phyloP scores from a whole-genome alignment of 2,113 vertebrate genomes.

The Dasyprocta punctata region DNA sequence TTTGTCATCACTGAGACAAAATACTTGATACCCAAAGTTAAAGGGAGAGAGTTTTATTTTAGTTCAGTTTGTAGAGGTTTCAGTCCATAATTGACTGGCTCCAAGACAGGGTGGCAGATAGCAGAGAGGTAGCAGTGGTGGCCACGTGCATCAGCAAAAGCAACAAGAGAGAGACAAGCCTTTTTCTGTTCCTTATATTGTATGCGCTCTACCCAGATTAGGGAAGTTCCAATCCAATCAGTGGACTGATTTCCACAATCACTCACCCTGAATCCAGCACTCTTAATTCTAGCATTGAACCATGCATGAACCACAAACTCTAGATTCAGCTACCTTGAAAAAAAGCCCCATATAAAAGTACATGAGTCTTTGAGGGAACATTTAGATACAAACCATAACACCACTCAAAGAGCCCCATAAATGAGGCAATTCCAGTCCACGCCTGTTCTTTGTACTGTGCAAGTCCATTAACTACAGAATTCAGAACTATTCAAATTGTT shows the following conservation, averaged over 20 bases:
- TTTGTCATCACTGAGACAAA: neutral
- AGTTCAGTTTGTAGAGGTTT: neutral
- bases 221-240: neutral
- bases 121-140: neutral
- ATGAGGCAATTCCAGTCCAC: neutral
- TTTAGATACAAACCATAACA: neutral
- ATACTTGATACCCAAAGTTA: neutral
- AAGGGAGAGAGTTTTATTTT: neutral
- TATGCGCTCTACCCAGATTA: neutral
- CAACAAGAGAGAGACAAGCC: neutral
- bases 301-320: neutral
- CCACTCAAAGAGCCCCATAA: neutral
- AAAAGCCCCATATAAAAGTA: neutral
- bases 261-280: neutral
- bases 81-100: neutral
- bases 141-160: neutral
- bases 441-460: neutral
- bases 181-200: neutral
- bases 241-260: neutral
- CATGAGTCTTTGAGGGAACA: neutral
- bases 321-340: neutral
- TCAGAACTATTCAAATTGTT: neutral
- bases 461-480: neutral
- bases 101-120: neutral
- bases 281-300: neutral